Conservation (phyloP, 2,113 vertebrate genomes). For the Python bivittatus region DNA sequence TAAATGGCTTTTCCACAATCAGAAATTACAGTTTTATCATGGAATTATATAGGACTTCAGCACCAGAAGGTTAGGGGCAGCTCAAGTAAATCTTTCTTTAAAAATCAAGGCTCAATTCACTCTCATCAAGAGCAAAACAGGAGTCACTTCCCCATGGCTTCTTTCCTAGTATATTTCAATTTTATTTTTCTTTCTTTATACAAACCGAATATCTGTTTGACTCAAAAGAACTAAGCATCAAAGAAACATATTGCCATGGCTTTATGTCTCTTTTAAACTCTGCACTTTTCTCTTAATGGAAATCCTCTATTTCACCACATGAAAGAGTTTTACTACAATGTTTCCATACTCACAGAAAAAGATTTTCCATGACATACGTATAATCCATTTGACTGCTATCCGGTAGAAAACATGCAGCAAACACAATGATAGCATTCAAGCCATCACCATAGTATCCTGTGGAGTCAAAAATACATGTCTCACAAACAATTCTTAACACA, state of each 20-base stretch:
- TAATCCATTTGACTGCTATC: conserved; percentile 93
- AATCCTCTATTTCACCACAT: conserved; percentile 42
- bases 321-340: conserved; percentile 33
- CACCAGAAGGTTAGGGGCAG: not conserved
- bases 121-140: not conserved
- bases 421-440: conserved; percentile 96
- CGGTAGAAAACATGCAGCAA: conserved; percentile 95
- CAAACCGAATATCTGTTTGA: conserved; percentile 11
- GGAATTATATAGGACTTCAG: not conserved
- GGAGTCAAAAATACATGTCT: conserved; percentile 59
- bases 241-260: conserved; percentile 28
- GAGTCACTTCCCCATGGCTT: not conserved
- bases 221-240: conserved; percentile 23
- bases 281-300: conserved; percentile 48
- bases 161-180: not conserved
- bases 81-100: conserved; percentile 16
- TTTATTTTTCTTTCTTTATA: not conserved
- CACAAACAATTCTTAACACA: conserved; percentile 47
- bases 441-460: conserved; percentile 95
- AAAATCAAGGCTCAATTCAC: conserved; percentile 2
- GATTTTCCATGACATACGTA: conserved; percentile 98
- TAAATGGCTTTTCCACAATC: not conserved
- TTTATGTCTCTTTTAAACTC: conserved; percentile 21
- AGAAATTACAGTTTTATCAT: not conserved
- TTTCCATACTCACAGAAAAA: conserved; percentile 91